These are phyloP conservation scores for Menura novaehollandiae DNA, from an alignment of 2,113 vertebrate genomes.

Conservation along the genomic window DNA sequence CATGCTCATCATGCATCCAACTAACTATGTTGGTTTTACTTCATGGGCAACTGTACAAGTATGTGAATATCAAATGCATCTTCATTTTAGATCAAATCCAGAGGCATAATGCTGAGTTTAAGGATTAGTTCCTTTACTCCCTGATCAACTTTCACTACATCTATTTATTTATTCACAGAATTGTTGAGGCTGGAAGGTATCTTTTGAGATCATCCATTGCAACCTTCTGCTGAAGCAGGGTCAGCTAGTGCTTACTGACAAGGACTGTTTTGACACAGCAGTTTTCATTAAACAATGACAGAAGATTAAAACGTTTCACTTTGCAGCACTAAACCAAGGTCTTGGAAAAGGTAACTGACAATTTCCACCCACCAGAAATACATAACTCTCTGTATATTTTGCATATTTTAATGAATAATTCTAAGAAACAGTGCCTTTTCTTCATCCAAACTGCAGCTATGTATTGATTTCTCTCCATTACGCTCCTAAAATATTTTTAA, in stretches of 20 bases:
- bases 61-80: not conserved
- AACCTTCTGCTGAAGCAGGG: not conserved
- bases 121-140: not conserved
- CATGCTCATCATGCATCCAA: not conserved
- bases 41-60: not conserved
- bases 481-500: not conserved
- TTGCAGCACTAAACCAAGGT: not conserved
- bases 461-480: not conserved
- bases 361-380: not conserved
- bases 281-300: not conserved
- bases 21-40: not conserved
- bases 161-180: not conserved
- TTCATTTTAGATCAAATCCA: not conserved
- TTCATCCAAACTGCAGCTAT: not conserved
- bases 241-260: not conserved
- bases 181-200: not conserved
- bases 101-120: not conserved
- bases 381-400: not conserved
- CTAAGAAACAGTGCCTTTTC: not conserved
- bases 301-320: not conserved
- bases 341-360: not conserved
- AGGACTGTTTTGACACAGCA: not conserved
- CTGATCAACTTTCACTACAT: not conserved
- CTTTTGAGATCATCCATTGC: not conserved
- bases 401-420: not conserved